phyloP scores from a whole-genome alignment of 2,113 vertebrate genomes.

The crab-eating macaque (Macaca fascicularis) region T2T-MFA8v1.1 NC_088375.1:84085001-84085500 shows the following conservation, averaged over 20 bases:
- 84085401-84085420: neutral
- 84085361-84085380: too few species aligned
- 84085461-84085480: neutral
- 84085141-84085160: neutral
- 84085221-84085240: neutral
- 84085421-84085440: neutral
- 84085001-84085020: neutral
- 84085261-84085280: neutral
- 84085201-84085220: neutral
- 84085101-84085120: neutral
- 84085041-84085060: too few species aligned
- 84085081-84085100: neutral
- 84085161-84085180: neutral
- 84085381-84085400: neutral
- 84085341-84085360: neutral
- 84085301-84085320: neutral
- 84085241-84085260: neutral
- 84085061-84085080: fast-evolving
- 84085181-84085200: neutral
- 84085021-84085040: fast-evolving
- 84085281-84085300: neutral
- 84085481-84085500: neutral
- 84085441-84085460: neutral
- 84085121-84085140: neutral
- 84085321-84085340: neutral